These are phyloP conservation scores for Caradrina kadenii DNA, from an alignment of 2,888 invertebrate species.

Conservation along the genomic window DNA sequence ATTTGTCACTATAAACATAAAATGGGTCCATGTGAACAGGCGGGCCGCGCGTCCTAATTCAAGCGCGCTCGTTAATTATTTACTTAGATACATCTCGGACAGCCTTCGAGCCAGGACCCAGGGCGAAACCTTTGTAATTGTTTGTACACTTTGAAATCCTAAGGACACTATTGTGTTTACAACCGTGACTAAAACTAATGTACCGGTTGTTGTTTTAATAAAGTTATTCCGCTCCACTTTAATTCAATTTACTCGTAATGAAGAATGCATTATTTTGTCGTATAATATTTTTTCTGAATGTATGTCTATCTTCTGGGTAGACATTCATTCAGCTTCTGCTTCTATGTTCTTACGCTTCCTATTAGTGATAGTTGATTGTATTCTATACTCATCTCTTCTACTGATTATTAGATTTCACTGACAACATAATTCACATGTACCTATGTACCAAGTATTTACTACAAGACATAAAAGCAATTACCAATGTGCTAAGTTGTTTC, in stretches of 20 bases:
- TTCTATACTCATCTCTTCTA: neutral
- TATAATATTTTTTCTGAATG: neutral
- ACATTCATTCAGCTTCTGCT: no score
- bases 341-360: no score
- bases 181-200: conserved; percentile 42
- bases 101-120: conserved; percentile 68
- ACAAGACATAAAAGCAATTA: conserved; percentile 6
- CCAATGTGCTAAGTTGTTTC: neutral
- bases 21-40: conserved; percentile 71
- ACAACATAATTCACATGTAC: neutral
- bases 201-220: conserved; percentile 34
- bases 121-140: conserved; percentile 76
- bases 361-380: neutral
- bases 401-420: neutral
- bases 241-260: neutral
- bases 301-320: no score
- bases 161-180: conserved; percentile 61
- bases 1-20: conserved; percentile 80
- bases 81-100: conserved; percentile 77
- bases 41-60: conserved; percentile 74
- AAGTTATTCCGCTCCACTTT: conserved; percentile 25
- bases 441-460: neutral
- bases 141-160: conserved; percentile 76
- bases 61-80: conserved; percentile 82
- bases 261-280: neutral